Evolutionary conservation across 2,113 vertebrate species (phyloP).

Genomic region (Ctenodactylus gundi): DNA sequence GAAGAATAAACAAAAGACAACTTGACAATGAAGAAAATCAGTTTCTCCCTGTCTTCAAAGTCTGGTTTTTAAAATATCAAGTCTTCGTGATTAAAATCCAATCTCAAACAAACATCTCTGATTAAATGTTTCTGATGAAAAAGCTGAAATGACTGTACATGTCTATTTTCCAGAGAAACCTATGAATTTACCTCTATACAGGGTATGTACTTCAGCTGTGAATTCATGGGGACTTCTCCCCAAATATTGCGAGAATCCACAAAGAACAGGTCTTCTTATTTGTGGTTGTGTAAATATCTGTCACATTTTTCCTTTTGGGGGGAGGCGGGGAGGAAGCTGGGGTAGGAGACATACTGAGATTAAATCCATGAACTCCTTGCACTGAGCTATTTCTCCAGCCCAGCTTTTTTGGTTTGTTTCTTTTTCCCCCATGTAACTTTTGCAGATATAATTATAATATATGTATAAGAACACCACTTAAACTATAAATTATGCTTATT

Average conservation of each 20-base stretch:
- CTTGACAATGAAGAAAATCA: not conserved
- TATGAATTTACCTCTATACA: not conserved
- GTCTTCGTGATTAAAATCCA: slow-evolving; percentile 18
- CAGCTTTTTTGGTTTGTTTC: too few species aligned
- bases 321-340: too few species aligned
- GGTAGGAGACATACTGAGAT: too few species aligned
- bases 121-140: not conserved
- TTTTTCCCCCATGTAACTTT: too few species aligned
- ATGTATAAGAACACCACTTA: not conserved
- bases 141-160: not conserved
- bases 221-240: not conserved
- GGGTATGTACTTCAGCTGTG: not conserved
- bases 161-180: not conserved
- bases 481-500: not conserved
- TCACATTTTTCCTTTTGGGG: too few species aligned
- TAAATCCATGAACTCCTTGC: too few species aligned
- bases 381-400: too few species aligned
- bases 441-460: not conserved
- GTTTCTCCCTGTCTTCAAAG: not conserved
- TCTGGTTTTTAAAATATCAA: slow-evolving; percentile 19
- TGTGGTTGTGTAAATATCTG: not conserved
- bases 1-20: not conserved
- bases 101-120: slow-evolving; percentile 16
- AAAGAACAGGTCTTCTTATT: not conserved
- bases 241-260: not conserved